These are phyloP conservation scores for Hyles vespertilio DNA, from an alignment of 1,140 invertebrate genomes.

Conservation along the genomic window DNA sequence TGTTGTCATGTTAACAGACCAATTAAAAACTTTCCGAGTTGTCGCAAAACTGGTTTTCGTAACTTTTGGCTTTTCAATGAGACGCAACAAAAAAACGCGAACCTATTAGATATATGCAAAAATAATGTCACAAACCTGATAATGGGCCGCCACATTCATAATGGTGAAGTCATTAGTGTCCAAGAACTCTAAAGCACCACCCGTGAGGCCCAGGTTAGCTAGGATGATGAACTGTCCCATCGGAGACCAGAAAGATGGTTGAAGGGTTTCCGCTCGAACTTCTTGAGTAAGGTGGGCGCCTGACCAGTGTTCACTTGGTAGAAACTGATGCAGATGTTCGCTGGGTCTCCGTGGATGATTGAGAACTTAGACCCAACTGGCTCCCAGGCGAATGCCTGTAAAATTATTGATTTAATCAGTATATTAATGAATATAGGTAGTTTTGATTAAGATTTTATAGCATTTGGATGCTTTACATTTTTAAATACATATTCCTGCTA, in stretches of 20 bases:
- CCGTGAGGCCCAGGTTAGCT: constrained; percentile 88
- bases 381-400: constrained; percentile 96
- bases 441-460: too few relatives aligned
- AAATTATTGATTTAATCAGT: neutral
- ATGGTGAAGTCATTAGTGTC: constrained; percentile 96
- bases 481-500: too few relatives aligned
- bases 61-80: too few relatives aligned
- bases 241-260: constrained; percentile 98
- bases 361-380: constrained; percentile 97
- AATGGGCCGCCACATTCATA: constrained; percentile 96
- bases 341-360: constrained; percentile 95
- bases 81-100: too few relatives aligned
- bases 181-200: constrained; percentile 95
- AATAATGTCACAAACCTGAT: constrained; percentile 73
- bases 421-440: too few relatives aligned
- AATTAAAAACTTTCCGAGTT: too few relatives aligned
- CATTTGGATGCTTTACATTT: too few relatives aligned
- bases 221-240: constrained; percentile 96
- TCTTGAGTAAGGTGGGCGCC: constrained; percentile 90
- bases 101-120: too few relatives aligned
- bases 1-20: too few relatives aligned
- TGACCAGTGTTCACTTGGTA: constrained; percentile 94
- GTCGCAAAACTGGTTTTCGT: too few relatives aligned
- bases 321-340: constrained; percentile 93
- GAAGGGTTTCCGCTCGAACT: constrained; percentile 93